These are phyloP conservation scores for Solea solea DNA, from an alignment of 2,113 vertebrate species.

Conservation along the genomic window DNA sequence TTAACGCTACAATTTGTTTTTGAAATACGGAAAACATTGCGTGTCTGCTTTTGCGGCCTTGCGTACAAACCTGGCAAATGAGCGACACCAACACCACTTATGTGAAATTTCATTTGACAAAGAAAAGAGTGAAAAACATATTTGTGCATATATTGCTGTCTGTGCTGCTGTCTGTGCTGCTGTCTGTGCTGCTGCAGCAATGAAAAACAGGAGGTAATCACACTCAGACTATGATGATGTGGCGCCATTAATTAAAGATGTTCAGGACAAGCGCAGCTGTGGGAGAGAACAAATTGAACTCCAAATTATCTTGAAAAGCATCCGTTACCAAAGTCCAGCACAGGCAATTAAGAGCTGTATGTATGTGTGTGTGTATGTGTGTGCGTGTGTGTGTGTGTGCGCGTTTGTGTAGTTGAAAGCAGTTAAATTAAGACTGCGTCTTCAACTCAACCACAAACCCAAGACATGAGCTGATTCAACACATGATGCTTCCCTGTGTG, in stretches of 20 bases:
- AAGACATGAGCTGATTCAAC: background rate
- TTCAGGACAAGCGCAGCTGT: background rate
- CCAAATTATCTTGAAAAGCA: background rate
- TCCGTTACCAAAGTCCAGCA: background rate
- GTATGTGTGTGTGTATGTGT: background rate
- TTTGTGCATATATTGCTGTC: too few relatives aligned
- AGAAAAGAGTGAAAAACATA: background rate
- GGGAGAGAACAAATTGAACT: background rate
- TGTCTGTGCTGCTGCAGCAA: background rate
- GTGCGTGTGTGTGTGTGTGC: background rate
- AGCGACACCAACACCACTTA: too few relatives aligned
- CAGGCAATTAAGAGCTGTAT: background rate
- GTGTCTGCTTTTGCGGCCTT: too few relatives aligned
- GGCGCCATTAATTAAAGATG: constrained; percentile 1
- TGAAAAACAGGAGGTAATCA: background rate
- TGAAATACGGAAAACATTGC: too few relatives aligned
- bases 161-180: too few relatives aligned
- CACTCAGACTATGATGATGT: constrained; percentile 2
- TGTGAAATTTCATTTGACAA: too few relatives aligned
- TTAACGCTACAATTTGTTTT: too few relatives aligned
- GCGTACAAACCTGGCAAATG: too few relatives aligned
- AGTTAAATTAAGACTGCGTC: background rate
- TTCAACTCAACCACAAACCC: background rate
- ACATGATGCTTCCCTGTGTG: constrained; percentile 17
- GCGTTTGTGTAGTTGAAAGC: background rate